Base-by-base conservation (phyloP, 2,113 vertebrate genomes). In the Oncorhynchus kisutch region DNA sequence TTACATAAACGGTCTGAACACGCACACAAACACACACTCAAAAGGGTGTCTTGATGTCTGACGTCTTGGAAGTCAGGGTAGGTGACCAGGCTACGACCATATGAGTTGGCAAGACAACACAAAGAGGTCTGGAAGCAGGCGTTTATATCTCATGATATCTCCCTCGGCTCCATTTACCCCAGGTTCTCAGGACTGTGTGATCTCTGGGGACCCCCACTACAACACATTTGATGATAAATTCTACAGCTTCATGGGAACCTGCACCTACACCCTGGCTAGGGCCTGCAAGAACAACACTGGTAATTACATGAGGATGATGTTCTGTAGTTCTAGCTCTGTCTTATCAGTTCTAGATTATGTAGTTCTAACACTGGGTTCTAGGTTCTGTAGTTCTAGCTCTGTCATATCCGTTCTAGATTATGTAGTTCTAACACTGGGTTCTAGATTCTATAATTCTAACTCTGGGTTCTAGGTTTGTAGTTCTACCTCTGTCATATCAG, bases 131-230 rank as follows among this genome's bases (percentile, higher is more conserved):
- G 20, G 39, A 45, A 45, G 39, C 39, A 11, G 39, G 39, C 39
- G 3, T 12, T 45, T 45, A 45, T 45, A 45, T 45, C 39, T 45
- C 9, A 45, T 45, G 39, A 45, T 45, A 11, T 45, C 39, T 45
- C 39, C 39, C 39, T 51, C 25, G 34, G 18, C n/a, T 20, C 48
- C 72, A 3, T 27, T 20, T 74, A 64, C n/a, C 20, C 24, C 80
- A 94, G 93, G 85, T 22, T 92, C 80, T 67, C 90, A 93, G 62
- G 89, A 92, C 69, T 97, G 96, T 71, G 88, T 92, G 7, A 89
- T 94, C n/a, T 93, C 91, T 20, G 95, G 96, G 39, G 95, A 96
- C 83, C 95, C 95, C 5, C 96, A 96, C 69, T 96, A 96, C 76
- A 91, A 79, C 76, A 96, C 94, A 0, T 97, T 96, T 62, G 96